A percentile compares a stretch with the other conserved stretches of the same genome.
Evolutionary conservation across 2,888 invertebrate genomes (phyloP).

Genomic region (Acanthosoma haemorrhoidale): DNA sequence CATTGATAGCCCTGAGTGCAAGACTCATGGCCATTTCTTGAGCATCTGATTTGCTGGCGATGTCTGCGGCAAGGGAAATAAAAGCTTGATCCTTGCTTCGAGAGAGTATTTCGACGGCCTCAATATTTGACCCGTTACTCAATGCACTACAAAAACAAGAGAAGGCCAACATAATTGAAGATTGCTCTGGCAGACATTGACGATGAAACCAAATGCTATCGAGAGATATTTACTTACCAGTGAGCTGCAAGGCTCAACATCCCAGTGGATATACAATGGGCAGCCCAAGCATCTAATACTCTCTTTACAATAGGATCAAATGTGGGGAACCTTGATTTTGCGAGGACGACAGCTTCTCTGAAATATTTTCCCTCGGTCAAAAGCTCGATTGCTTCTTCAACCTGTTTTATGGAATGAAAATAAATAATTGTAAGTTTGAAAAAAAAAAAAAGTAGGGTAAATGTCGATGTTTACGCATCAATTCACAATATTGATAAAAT

Average conservation of each 20-base stretch:
- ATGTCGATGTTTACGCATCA: too few relatives aligned
- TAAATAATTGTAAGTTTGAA: not conserved
- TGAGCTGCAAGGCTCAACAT: slow-evolving; percentile 40
- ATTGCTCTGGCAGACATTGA: not conserved
- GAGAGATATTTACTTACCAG: slow-evolving; percentile 35
- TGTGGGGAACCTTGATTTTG: slow-evolving; percentile 37
- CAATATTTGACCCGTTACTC: slow-evolving; percentile 36
- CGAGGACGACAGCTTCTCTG: slow-evolving; percentile 47
- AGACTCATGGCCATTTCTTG: slow-evolving; percentile 37
- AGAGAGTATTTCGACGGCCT: slow-evolving; percentile 38
- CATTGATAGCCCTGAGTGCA: slow-evolving; percentile 35
- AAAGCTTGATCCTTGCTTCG: slow-evolving; percentile 38
- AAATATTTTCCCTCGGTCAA: slow-evolving; percentile 44
- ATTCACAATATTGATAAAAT: too few relatives aligned
- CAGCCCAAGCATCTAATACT: slow-evolving; percentile 37
- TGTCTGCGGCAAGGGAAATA: slow-evolving; percentile 38
- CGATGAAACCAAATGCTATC: not conserved
- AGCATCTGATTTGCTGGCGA: slow-evolving; percentile 36
- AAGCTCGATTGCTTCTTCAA: slow-evolving; percentile 49
- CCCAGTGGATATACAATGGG: slow-evolving; percentile 37
- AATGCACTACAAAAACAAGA: slow-evolving; percentile 32
- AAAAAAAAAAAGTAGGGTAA: not conserved
- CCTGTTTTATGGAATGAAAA: slow-evolving; percentile 25
- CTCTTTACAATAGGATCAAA: slow-evolving; percentile 37
- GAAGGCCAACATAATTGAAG: not conserved